Evolutionary conservation across 2,888 invertebrate species (phyloP).

Genomic region (Netelia virgata): DNA sequence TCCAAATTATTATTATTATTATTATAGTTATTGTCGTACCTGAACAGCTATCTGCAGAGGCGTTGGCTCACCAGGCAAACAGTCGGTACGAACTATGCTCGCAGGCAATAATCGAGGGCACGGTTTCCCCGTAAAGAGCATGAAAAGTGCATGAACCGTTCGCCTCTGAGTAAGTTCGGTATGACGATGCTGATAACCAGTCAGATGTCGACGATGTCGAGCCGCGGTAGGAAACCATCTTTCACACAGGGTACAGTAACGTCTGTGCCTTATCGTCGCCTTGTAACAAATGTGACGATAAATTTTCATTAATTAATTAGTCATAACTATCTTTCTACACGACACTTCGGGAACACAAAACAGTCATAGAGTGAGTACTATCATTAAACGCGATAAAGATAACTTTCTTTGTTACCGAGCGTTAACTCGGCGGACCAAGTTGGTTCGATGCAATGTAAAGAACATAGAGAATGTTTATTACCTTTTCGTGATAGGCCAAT

Average conservation of each 20-base stretch:
- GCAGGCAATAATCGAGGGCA: slow-evolving; percentile 82
- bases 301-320: neutral
- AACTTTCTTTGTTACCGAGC: no score
- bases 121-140: slow-evolving; percentile 83
- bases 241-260: slow-evolving; percentile 84
- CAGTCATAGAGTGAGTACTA: no score
- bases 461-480: slow-evolving; percentile 59
- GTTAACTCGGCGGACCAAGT: no score
- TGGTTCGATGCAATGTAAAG: no score
- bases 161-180: slow-evolving; percentile 83
- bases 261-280: slow-evolving; percentile 82
- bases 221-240: slow-evolving; percentile 83
- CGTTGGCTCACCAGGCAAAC: slow-evolving; percentile 81
- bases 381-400: no score
- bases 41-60: slow-evolving; percentile 84
- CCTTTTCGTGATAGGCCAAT: slow-evolving; percentile 83
- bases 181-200: slow-evolving; percentile 83
- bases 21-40: slow-evolving; percentile 73
- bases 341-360: no score
- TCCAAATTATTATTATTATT: slow-evolving; percentile 12
- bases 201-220: slow-evolving; percentile 81
- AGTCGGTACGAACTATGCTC: slow-evolving; percentile 79
- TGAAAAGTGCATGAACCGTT: slow-evolving; percentile 84
- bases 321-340: neutral
- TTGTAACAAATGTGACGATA: slow-evolving; percentile 62